A percentile compares a stretch with the other conserved stretches of the same genome.
These are phyloP conservation scores for Diplogasteroides magnus DNA, from an alignment of 1,140 invertebrate species.

Conservation along the genomic window DNA sequence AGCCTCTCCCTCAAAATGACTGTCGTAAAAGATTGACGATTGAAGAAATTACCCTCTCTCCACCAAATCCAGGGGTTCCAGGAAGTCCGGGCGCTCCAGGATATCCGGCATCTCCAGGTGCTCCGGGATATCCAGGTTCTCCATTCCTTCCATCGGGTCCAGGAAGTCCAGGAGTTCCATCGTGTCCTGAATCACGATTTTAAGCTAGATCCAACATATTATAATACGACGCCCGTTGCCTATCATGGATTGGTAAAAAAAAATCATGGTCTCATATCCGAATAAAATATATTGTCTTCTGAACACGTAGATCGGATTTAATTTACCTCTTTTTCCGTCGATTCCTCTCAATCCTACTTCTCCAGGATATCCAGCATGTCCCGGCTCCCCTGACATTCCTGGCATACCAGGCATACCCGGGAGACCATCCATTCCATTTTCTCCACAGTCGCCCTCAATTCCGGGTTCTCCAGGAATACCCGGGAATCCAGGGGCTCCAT, in stretches of 20 bases:
- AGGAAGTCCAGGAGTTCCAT: conserved; percentile 28
- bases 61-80: conserved; percentile 34
- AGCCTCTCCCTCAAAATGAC: conserved; percentile 20
- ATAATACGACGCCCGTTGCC: too few species aligned
- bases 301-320: neutral
- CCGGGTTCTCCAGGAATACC: conserved; percentile 34
- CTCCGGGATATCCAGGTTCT: conserved; percentile 30
- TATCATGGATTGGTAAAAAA: conserved; percentile 4
- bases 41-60: conserved; percentile 30
- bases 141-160: conserved; percentile 23
- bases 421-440: conserved; percentile 32
- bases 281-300: too few species aligned
- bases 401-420: conserved; percentile 30
- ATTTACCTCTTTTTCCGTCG: conserved; percentile 27
- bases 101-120: conserved; percentile 30
- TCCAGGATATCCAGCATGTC: conserved; percentile 35
- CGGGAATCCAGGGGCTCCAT: conserved; percentile 36
- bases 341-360: conserved; percentile 22
- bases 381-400: conserved; percentile 30
- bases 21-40: neutral
- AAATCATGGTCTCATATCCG: conserved; percentile 14
- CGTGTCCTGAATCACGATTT: conserved; percentile 24
- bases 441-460: conserved; percentile 19
- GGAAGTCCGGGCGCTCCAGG: conserved; percentile 25
- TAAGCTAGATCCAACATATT: too few species aligned